Evolutionary conservation across 2,113 vertebrate species (phyloP), one percentile per base, ranked within the genome.

Genomic region (Lophotis ruficrista): DNA sequence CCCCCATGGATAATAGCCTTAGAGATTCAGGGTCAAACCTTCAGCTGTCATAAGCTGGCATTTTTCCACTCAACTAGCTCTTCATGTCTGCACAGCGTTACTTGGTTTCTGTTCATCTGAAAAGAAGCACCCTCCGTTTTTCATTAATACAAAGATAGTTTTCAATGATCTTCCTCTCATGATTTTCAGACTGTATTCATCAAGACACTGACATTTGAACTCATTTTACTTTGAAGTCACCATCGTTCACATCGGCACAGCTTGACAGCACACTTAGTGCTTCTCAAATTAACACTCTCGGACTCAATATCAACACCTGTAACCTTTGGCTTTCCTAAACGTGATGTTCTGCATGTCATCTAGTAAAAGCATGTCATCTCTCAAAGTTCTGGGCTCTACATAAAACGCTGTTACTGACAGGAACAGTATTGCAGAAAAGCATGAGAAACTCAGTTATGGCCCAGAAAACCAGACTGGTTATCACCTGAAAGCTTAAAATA

Each of bases 1-100:
- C 12, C 21, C 23, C 78, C 12, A 0, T 45, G 53, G 64, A 70
- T 89, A 88, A 94, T 77, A 88, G 64, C 48, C 68, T 93, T 86
- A 90, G 85, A 94, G 56, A 86, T 43, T 66, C 68, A 62, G 76
- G 65, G 61, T 92, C 90, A 96, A 84, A 76, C 25, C 35, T 75
- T 92, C 90, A 90, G 89, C 90, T 93, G 88, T 43, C 61, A 66
- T 48, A 81, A 64, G 53, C 80, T 89, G 90, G 71, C 69, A 71
- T 65, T 61, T 37, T 89, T 93, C 85, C 53, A 76, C 60, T 94
- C 87, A 65, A 47, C 72, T 5, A 58, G 28, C 69, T 65, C 66
- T 86, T 86, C 8, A 0, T 62, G 82, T 64, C 76, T 72, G 45
- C 30, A 50, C 48, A 91, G 48, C 66, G 37, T n/a, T 71, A 71